A percentile compares a stretch with the other conserved stretches of the same genome.
phyloP scores from a whole-genome alignment of 2,113 vertebrate species.

The Cisticola juncidis region DNA sequence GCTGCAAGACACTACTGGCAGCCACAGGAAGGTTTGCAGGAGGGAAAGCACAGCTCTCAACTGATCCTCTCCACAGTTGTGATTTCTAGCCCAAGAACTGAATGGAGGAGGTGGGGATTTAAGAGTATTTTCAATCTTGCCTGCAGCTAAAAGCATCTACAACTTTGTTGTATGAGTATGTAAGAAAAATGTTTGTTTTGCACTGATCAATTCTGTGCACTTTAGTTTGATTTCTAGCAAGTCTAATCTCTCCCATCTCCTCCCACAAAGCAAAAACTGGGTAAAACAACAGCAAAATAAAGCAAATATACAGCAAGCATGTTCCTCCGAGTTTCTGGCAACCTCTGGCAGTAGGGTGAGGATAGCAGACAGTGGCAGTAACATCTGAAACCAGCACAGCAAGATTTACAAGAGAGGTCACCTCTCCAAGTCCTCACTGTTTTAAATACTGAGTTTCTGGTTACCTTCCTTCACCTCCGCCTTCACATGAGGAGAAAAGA shows the following conservation, averaged over 20 bases:
- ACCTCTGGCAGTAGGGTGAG: neutral
- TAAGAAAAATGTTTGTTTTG: neutral
- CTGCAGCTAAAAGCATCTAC: neutral
- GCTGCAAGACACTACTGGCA: neutral
- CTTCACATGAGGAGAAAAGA: neutral
- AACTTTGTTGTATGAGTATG: fast-evolving
- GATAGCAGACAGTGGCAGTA: neutral
- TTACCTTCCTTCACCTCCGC: neutral
- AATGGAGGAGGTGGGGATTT: neutral
- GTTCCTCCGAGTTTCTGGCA: neutral
- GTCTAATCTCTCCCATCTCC: neutral
- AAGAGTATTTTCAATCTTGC: neutral
- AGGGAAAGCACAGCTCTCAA: neutral
- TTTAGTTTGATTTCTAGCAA: neutral
- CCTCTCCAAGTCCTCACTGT: neutral
- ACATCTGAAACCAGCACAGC: conserved; percentile 48
- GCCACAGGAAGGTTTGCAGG: neutral
- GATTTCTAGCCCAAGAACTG: neutral
- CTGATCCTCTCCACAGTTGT: neutral
- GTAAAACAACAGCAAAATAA: neutral
- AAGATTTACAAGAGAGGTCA: conserved; percentile 59
- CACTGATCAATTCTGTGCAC: neutral
- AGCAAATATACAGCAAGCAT: neutral
- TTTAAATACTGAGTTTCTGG: conserved; percentile 38
- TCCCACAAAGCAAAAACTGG: neutral